Base-by-base conservation (phyloP, 1,140 invertebrate species). In the Melitaea cinxia region DNA sequence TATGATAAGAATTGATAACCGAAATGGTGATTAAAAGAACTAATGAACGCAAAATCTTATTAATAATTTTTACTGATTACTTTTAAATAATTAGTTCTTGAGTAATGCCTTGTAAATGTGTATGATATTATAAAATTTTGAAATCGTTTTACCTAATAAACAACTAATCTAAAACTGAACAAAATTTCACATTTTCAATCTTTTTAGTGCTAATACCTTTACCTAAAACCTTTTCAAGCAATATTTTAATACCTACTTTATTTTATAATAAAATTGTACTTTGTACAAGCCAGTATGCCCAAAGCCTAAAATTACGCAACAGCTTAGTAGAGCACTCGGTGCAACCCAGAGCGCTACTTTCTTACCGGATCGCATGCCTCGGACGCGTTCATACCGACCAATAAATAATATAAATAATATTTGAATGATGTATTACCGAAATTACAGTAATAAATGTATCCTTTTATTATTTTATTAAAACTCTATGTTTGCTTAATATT, bases 261-360 rank as follows among this genome's bases (percentile, higher is more conserved):
- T 28, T 28, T 28, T 28, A 19, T 21, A 45, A 45, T 19, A 19
- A 5, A 19, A 4, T 7, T 3, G 26, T 9, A 33, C 12, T 4
- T 9, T 1, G 30, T 21, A n/a, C 21, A 19, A n/a, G 7, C 12
- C 37, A 45, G 15, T 65, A 17, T 58, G 37, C 39, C 47, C n/a
- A 21, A 9, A 28, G 23, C 55, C 33, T 69, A 50, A 45, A 15
- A 24, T 88, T 88, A 77, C 73, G 70, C 70, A 88, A 89, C 57
- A 79, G 78, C 81, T 86, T 87, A 89, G 78, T 84, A 77, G 87
- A 88, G 80, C 83, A 85, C 64, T 78, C 75, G 60, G 77, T 80
- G 80, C 77, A 81, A 82, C 77, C 78, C 77, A 78, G 72, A 82
- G 75, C 68, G 78, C 80, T 84, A 85, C 85, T 88, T 88, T 89